These are phyloP conservation scores for Plecotus auritus DNA, from an alignment of 2,113 vertebrate genomes.

Conservation along the genomic window DNA sequence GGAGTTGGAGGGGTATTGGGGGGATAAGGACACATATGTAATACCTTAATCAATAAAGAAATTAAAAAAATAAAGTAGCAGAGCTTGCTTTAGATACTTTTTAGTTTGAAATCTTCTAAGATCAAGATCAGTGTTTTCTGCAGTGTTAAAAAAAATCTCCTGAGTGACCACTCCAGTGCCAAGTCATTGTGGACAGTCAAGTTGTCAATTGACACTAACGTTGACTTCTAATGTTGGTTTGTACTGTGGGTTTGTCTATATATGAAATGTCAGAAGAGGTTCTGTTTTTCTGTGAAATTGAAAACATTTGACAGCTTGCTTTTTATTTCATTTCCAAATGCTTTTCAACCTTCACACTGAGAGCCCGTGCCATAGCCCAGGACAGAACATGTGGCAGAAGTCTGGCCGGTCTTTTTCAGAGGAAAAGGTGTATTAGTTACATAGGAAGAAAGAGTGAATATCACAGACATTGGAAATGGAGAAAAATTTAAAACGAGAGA, in stretches of 20 bases:
- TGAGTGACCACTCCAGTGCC: neutral
- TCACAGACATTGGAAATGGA: neutral
- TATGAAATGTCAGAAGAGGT: conserved; percentile 29
- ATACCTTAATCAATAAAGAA: too few species aligned
- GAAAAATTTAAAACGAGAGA: neutral
- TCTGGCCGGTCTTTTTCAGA: neutral
- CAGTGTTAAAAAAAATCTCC: neutral
- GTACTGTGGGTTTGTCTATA: neutral
- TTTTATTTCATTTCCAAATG: conserved; percentile 46
- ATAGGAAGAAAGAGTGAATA: neutral
- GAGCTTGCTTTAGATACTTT: neutral
- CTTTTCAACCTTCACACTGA: conserved; percentile 23
- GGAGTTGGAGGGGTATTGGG: too few species aligned
- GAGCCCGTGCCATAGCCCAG: neutral
- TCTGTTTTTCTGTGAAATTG: conserved; percentile 33
- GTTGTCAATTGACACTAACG: neutral
- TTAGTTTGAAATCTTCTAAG: conserved; percentile 8
- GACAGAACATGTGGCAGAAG: neutral
- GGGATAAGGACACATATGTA: too few species aligned
- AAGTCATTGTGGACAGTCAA: neutral
- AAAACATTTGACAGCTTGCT: conserved; percentile 41
- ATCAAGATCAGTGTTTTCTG: neutral
- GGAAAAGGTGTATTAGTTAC: conserved; percentile 7
- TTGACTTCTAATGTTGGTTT: neutral
- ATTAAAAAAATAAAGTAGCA: neutral